Base-by-base conservation (phyloP, 2,888 invertebrate species). In the Allygus modestus region DNA sequence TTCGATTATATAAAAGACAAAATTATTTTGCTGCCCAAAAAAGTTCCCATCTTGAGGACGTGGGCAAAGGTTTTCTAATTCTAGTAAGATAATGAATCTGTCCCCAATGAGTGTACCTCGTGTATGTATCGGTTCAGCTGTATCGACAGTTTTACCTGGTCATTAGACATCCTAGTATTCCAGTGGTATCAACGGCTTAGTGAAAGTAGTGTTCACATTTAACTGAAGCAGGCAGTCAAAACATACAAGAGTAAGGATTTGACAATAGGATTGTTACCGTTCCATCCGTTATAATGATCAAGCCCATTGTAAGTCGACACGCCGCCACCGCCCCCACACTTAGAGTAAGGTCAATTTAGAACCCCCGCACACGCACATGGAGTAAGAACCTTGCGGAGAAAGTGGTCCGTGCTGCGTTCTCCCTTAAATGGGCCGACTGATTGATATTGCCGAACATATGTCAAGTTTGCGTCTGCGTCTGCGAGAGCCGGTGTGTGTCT, bases 361-460 rank as follows among this genome's bases (percentile, higher is more conserved):
- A 4, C 37, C 23, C 58, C 23, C 4, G 23, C 23, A 23, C 58
- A 58, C 58, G 58, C 58, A 58, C 58, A 58, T 58, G 58, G 58
- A 58, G 58, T 58, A 58, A 23, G 20, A 58, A 37, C 4, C 37
- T 51, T 23, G 58, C 58, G 12, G 58, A 58, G 58, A 58, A 58
- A 58, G 58, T 58, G 58, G 58, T 58, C 23, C 58, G 23, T 12
- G 58, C 17, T 23, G 23, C 58, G 58, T 58, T 2, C 17, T n/a
- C 2, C 58, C 58, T 23, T 58, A 58, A 20, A 58, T 23, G 58
- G 58, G 12, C 7, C 58, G 58, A 23, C 58, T n/a, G 58, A 58
- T 23, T 7, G 58, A 58, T 58, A 58, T 23, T 58, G 58, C 58
- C 58, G 58, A 58, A 58, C 58, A 58, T 58, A 23, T 58, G 58